A percentile compares a stretch with the other conserved stretches of the same genome.
Conservation (phyloP, 1,140 invertebrate genomes). For the Chrysomallon squamiferum region DNA sequence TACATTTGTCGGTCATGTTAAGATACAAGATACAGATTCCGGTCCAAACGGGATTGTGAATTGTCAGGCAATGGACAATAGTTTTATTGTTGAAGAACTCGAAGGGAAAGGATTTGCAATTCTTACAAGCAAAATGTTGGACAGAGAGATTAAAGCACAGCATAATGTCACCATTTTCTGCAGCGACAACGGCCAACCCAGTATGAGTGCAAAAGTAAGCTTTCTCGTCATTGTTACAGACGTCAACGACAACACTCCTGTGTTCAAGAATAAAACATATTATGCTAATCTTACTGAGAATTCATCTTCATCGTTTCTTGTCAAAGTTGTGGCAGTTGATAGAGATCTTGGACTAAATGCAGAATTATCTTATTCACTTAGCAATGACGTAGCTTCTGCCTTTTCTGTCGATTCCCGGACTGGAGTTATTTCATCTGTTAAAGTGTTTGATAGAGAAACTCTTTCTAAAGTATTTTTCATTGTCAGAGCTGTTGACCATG, state of each 20-base stretch:
- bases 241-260: conserved; percentile 43
- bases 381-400: conserved; percentile 18
- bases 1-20: conserved; percentile 11
- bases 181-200: conserved; percentile 35
- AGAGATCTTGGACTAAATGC: conserved; percentile 72
- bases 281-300: conserved; percentile 29
- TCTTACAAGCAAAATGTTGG: conserved; percentile 30
- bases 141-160: conserved; percentile 34
- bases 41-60: conserved; percentile 32
- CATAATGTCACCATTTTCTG: conserved; percentile 36
- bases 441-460: conserved; percentile 81
- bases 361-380: conserved; percentile 46
- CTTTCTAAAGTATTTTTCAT: conserved; percentile 77
- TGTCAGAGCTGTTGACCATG: conserved; percentile 80
- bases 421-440: conserved; percentile 79
- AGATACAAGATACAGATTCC: conserved; percentile 34
- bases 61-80: conserved; percentile 19
- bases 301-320: conserved; percentile 12
- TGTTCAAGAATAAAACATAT: conserved; percentile 34
- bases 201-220: conserved; percentile 17
- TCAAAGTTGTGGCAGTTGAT: conserved; percentile 28
- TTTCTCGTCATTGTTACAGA: conserved; percentile 41
- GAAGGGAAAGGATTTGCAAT: conserved; percentile 30
- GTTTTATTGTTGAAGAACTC: conserved; percentile 29
- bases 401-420: conserved; percentile 79